phyloP scores from a whole-genome alignment of 2,888 invertebrate genomes.

The Suillia variegata region DNA sequence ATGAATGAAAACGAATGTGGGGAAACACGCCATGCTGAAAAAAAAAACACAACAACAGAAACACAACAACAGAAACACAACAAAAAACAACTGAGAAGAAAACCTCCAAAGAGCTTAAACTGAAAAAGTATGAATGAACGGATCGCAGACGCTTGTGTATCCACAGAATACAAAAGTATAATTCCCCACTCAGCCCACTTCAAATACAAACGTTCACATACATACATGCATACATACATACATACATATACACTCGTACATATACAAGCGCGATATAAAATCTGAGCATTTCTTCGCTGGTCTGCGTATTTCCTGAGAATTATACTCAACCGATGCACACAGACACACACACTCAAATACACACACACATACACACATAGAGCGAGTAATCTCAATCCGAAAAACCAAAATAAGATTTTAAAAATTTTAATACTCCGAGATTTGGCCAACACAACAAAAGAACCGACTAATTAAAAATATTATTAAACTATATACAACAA shows the following conservation, averaged over 20 bases:
- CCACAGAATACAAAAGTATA: neutral
- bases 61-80: neutral
- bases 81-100: too few species aligned
- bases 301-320: too few species aligned
- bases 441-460: too few species aligned
- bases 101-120: too few species aligned
- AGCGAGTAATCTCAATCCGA: neutral
- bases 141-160: neutral
- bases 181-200: neutral
- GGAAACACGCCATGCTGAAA: neutral
- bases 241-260: neutral
- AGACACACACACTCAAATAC: too few species aligned
- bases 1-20: conserved; percentile 53
- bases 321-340: too few species aligned
- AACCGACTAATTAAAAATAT: conserved; percentile 1
- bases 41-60: neutral
- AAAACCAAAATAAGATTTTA: conserved; percentile 28
- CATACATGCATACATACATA: neutral
- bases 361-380: neutral
- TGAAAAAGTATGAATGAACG: conserved; percentile 1
- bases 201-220: neutral
- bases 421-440: too few species aligned
- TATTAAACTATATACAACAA: conserved; percentile 5
- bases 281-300: too few species aligned
- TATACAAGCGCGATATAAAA: too few species aligned